Evolutionary conservation across 1,140 invertebrate genomes (phyloP), one percentile per base, ranked within the genome.

Genomic region (Probaryconus sp.): DNA sequence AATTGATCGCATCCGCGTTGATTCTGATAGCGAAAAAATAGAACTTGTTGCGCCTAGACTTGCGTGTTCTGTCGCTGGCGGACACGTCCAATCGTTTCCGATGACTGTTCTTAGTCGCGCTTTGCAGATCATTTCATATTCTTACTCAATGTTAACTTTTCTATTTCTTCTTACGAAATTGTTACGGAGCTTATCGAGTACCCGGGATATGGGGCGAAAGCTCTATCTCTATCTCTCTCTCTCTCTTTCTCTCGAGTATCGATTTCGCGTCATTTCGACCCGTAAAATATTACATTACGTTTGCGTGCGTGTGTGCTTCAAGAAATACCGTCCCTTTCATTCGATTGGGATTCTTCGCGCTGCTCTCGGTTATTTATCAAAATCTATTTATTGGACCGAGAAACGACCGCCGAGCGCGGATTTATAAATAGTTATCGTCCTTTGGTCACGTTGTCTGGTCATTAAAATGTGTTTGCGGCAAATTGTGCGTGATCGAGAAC

Each of bases 31-130:
- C 17, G 53, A 58, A 73, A 71, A 75, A 72, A 71, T 68, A 50
- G 42, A 31, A 78, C 71, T 78, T 78, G 76, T 78, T 78, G 71
- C 60, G 30, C 45, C 37, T 47, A 35, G 43, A 45, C 35, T 65
- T 63, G 70, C 72, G 60, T 73, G 68, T 16, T n/a, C 37, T 48
- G 61, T 72, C 68, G 64, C 42, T 31, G 21, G 9, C 30, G 61
- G 5, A 26, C 26, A 13, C 17, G 21, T 73, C 40, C 67, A 67
- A 76, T 35, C 48, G 26, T 47, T 71, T 67, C 40, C 61, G 67
- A 65, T 38, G 26, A 65, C 31, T 67, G 48, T 76, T 60, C 40
- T 45, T 38, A 7, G 38, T 18, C 30, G 5, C 42, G 42, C 5
- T 45, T 45, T 7, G 4, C 14, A 45, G 9, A 47, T n/a, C n/a